Percentiles rank a stretch among this genome's conserved stretches.
phyloP scores from a whole-genome alignment of 2,888 invertebrate species.

The Sphinx pinastri region DNA sequence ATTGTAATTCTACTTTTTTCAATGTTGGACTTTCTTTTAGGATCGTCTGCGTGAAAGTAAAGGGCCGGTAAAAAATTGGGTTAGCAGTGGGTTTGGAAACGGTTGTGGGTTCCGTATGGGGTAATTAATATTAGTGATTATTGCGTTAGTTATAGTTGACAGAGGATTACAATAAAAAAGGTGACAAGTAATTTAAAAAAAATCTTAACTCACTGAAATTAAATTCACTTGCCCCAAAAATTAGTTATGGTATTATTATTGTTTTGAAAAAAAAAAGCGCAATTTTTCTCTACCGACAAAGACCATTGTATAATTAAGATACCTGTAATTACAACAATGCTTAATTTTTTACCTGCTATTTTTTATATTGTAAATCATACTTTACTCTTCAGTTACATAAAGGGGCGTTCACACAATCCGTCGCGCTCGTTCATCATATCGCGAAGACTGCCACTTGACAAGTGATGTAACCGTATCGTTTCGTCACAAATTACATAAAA shows the following conservation, averaged over 20 bases:
- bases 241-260: too few relatives aligned
- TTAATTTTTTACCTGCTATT: background rate
- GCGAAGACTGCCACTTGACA: conserved; percentile 1
- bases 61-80: conserved; percentile 52
- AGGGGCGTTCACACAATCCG: background rate
- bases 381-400: conserved; percentile 1
- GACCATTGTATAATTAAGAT: too few relatives aligned
- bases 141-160: too few relatives aligned
- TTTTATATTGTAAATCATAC: conserved; percentile 21
- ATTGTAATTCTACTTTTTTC: conserved; percentile 67
- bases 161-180: too few relatives aligned
- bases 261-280: too few relatives aligned
- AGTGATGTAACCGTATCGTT: conserved; percentile 11
- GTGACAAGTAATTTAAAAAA: too few relatives aligned
- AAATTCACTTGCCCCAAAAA: too few relatives aligned
- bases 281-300: too few relatives aligned
- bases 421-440: conserved; percentile 2
- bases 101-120: conserved; percentile 37
- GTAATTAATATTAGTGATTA: too few relatives aligned
- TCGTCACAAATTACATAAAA: background rate
- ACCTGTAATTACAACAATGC: too few relatives aligned
- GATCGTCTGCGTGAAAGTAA: conserved; percentile 74
- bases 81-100: conserved; percentile 40
- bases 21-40: conserved; percentile 69
- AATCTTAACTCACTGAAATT: too few relatives aligned